Base-by-base conservation (phyloP, 1,140 invertebrate species). In the Dysdera silvatica region DNA sequence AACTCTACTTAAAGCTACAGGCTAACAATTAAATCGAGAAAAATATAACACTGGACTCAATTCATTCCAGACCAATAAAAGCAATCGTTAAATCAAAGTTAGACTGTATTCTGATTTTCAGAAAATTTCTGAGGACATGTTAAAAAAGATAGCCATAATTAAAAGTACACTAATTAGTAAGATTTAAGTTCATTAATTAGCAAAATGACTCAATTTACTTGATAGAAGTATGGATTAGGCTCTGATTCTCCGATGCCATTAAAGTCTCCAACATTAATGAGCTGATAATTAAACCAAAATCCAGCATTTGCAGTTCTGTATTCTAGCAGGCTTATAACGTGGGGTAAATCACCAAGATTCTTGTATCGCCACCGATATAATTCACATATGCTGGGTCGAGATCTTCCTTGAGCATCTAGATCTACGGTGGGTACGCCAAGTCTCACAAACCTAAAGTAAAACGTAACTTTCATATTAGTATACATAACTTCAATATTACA, bases 341-440 rank as follows among this genome's bases (percentile, higher is more conserved):
- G 96, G 3, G 80, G 75, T 54, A 99, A 80, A 80, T 98, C 92
- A 0, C 92, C 93, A 3, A 99, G 80, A 68, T 88, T 88, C 69
- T 95, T 94, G 78, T 99, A 99, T 10, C 95, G 79, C 97, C 97
- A 99, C 71, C 94, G 95, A 75, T 98, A 99, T 16, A 99, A 77
- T 69, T 88, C 85, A 70, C 93, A 96, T 48, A 99, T 92, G 65
- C 88, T 89, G 16, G 91, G 82, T 63, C 94, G 82, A 0, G 95
- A 89, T 79, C 97, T 83, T 67, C 97, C 97, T 77, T 99, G 97
- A 0, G 92, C 92, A 79, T 99, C 97, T 20, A 99, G 78, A 74
- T 98, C 90, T 28, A 99, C 87, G 2, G 94, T 95, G 0, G 96
- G 95, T 1, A 99, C 95, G 1, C 95, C 94, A 0, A 99, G 80